Base-by-base conservation (phyloP, 1,140 invertebrate species). In the Cotesia glomerata region DNA sequence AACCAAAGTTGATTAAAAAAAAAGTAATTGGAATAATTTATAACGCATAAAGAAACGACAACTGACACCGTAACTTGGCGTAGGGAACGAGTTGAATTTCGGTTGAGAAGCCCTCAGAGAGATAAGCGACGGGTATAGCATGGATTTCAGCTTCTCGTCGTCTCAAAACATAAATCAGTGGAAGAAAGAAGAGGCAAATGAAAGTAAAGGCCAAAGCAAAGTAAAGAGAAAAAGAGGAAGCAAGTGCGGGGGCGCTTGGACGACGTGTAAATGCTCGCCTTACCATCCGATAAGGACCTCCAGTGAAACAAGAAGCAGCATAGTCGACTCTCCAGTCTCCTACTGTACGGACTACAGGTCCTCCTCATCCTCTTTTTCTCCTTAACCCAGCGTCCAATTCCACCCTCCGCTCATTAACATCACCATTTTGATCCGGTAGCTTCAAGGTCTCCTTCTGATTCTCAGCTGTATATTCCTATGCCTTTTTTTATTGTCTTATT, bases 191-290 rank as follows among this genome's bases (percentile, higher is more conserved):
- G 54, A 74, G 36, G 18, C 62, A 69, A 26, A 26, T 26, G 26
- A 26, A 26, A 26, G 26, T 26, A 26, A 26, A 26, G 26, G 1
- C 26, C 1, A 26, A 26, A 26, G 26, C 26, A 26, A 26, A 26
- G 26, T 26, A 26, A 70, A 69, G 35, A 74, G 34, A 69, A 73
- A 69, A 70, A 35, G 59, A 74, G 54, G 56, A 67, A 67, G 63
- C 64, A 34, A 49, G 64, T 72, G 74, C 74, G 70, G 74, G 74
- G 70, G 74, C 70, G 74, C 65, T 32, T 39, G 58, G 69, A 66
- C 34, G 61, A 75, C 74, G 69, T 75, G 74, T 75, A 75, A 75
- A 75, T 75, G 70, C 74, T 75, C 70, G 74, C 74, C 65, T 72
- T 75, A 72, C 74, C 59, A 75, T 75, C 74, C 70, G 69, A 75